Evolutionary conservation across 2,797 vertebrate genomes (phyloP).

Genomic region (Cossypha heuglini): DNA sequence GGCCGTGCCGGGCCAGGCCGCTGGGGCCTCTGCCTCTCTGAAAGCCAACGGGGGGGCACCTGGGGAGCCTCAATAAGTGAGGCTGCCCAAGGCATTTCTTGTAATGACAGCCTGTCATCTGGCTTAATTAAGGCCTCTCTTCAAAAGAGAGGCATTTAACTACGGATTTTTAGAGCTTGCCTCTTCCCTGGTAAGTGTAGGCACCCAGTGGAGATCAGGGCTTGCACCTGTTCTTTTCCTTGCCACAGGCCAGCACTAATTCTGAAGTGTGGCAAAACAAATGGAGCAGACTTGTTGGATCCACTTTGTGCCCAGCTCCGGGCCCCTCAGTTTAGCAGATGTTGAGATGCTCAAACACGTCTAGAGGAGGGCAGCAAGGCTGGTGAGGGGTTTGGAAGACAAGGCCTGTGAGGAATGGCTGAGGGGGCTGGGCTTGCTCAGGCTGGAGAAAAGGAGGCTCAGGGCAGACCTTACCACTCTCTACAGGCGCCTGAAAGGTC

Average conservation of each 20-base stretch:
- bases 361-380: rapidly evolving
- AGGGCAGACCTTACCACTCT: background rate
- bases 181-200: background rate
- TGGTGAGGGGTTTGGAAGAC: background rate
- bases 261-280: background rate
- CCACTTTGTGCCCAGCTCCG: background rate
- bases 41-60: background rate
- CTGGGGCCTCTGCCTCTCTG: background rate
- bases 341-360: rapidly evolving
- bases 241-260: background rate
- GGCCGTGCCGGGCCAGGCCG: too few relatives aligned
- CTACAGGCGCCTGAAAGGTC: rapidly evolving
- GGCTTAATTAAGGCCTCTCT: background rate
- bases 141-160: background rate
- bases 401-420: rapidly evolving
- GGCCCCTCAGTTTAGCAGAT: background rate
- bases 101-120: background rate
- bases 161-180: background rate
- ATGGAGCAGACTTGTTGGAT: background rate
- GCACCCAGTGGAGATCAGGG: background rate
- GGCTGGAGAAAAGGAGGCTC: too few relatives aligned
- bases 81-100: background rate
- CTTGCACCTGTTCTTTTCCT: background rate
- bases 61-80: background rate
- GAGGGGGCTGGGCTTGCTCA: background rate